phyloP scores from a whole-genome alignment of 2,888 invertebrate species.

The Drosophila incognita region DNA sequence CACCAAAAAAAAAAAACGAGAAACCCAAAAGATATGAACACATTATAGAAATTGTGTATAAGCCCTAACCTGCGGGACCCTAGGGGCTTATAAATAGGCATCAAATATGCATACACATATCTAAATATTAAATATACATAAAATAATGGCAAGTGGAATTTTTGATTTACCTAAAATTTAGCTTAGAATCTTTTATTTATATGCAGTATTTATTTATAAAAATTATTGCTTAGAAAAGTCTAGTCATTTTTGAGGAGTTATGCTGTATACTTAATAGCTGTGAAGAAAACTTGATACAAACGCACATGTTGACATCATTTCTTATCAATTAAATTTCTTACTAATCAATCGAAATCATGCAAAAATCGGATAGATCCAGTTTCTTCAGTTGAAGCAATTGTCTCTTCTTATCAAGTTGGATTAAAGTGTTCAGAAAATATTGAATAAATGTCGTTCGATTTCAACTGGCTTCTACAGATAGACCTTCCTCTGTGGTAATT shows the following conservation, averaged over 20 bases:
- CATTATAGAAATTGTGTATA: background rate
- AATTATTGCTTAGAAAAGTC: background rate
- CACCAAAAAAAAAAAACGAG: constrained; percentile 23
- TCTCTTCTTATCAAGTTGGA: background rate
- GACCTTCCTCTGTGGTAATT: background rate
- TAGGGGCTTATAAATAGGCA: background rate
- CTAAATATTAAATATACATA: background rate
- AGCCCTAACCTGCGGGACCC: background rate
- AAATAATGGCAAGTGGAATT: too few relatives aligned
- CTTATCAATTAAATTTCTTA: background rate
- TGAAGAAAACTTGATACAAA: background rate
- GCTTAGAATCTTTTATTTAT: background rate
- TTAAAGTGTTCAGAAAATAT: background rate
- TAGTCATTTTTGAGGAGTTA: background rate
- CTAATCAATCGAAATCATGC: background rate
- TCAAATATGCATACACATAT: background rate
- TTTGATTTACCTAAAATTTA: background rate
- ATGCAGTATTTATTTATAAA: background rate
- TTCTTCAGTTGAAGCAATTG: background rate
- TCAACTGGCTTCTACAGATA: background rate
- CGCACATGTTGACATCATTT: background rate
- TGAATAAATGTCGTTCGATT: background rate
- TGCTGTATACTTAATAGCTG: background rate
- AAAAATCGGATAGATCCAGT: background rate
- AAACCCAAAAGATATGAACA: background rate